Percentiles rank a stretch among this genome's conserved stretches.
phyloP scores from a whole-genome alignment of 2,113 vertebrate species.

The Sphyrna mokarran region DNA sequence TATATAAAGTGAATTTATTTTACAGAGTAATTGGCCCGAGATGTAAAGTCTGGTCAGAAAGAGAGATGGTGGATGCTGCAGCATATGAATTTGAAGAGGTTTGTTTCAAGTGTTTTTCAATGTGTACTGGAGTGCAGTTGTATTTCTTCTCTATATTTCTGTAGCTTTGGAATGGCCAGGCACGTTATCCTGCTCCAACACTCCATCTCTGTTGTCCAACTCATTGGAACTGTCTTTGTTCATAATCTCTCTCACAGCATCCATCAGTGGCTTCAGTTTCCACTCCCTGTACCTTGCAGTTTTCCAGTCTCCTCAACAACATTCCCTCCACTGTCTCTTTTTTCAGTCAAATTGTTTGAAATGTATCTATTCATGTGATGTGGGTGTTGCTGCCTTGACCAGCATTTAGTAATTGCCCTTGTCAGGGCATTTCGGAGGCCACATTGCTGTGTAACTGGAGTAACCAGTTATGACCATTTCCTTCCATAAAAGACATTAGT shows the following conservation, averaged over 20 bases:
- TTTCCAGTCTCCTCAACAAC: neutral
- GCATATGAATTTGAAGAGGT: conserved; percentile 92
- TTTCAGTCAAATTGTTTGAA: neutral
- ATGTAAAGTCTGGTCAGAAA: conserved; percentile 89
- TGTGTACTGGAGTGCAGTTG: neutral
- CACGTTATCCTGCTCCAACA: neutral
- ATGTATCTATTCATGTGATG: no score
- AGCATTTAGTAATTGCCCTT: no score
- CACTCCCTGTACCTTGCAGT: neutral
- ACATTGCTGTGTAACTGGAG: no score
- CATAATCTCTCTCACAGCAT: neutral
- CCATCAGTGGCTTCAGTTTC: neutral
- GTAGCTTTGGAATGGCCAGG: neutral
- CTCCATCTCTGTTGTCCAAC: neutral
- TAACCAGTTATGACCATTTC: no score
- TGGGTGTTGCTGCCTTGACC: no score
- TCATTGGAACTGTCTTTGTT: neutral
- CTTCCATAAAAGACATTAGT: no score
- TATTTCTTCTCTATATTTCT: neutral
- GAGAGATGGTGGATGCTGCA: conserved; percentile 79
- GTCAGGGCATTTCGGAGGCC: no score
- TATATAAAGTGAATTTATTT: conserved; percentile 39
- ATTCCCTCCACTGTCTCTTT: neutral
- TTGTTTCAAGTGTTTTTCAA: conserved; percentile 41
- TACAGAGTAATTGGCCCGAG: conserved; percentile 83